phyloP scores from a whole-genome alignment of 2,888 invertebrate species.

The Seira ritae region DNA sequence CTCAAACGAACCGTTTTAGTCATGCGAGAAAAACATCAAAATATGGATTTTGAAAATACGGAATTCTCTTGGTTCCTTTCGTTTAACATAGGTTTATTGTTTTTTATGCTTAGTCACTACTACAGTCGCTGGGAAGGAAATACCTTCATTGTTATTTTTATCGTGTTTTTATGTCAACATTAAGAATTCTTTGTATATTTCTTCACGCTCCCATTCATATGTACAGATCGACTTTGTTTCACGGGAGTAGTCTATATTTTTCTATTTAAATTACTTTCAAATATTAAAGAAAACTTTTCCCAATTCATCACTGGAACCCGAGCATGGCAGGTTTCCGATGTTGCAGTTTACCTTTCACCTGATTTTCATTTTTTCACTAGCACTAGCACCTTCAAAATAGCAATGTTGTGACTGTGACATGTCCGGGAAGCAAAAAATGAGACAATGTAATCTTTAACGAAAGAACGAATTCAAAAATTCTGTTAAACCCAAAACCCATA shows the following conservation, averaged over 20 bases:
- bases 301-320: no score
- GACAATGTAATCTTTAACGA: no score
- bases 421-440: no score
- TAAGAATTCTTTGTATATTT: neutral
- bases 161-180: neutral
- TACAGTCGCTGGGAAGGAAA: neutral
- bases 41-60: slow-evolving; percentile 43
- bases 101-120: neutral
- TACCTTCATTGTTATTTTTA: neutral
- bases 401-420: no score
- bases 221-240: neutral
- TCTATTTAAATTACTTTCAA: neutral
- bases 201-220: slow-evolving; percentile 7
- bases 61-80: slow-evolving; percentile 37
- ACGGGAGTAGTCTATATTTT: neutral
- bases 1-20: slow-evolving; percentile 38
- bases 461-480: no score
- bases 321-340: no score
- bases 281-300: neutral
- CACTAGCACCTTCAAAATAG: no score
- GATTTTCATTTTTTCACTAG: no score
- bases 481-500: no score
- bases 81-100: slow-evolving; percentile 40
- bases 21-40: slow-evolving; percentile 64
- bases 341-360: no score